Percentiles rank a stretch among this genome's conserved stretches.
Conservation (phyloP, 2,888 invertebrate genomes). For the Cheilosia pagana region DNA sequence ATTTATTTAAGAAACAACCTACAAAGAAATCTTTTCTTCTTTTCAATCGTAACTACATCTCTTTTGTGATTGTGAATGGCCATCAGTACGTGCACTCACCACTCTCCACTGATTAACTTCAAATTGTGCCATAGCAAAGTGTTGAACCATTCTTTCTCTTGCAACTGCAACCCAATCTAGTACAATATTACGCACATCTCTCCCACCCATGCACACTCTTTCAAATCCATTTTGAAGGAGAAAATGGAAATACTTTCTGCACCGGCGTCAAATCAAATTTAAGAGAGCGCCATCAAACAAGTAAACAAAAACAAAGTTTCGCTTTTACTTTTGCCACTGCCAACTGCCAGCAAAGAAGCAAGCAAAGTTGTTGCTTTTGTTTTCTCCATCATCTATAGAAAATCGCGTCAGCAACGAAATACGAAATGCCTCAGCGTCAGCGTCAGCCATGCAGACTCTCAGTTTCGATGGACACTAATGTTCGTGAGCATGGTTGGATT, state of each 20-base stretch:
- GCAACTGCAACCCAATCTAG: neutral
- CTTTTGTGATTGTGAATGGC: constrained; percentile 19
- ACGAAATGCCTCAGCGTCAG: no score
- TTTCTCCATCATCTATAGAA: constrained; percentile 14
- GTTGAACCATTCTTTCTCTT: constrained; percentile 27
- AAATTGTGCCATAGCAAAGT: neutral
- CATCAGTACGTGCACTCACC: neutral
- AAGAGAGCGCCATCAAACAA: neutral
- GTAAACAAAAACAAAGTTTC: constrained; percentile 65
- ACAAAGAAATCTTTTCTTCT: no score
- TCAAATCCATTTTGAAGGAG: neutral
- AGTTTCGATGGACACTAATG: constrained; percentile 61
- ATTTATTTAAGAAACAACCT: no score
- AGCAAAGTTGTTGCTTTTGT: constrained; percentile 55
- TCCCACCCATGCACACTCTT: neutral
- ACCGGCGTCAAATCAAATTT: neutral
- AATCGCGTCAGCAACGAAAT: constrained; percentile 10
- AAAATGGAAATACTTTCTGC: neutral
- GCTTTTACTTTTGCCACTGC: constrained; percentile 68
- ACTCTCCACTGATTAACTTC: constrained; percentile 21
- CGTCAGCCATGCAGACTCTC: constrained; percentile 47
- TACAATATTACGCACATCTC: neutral
- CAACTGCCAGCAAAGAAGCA: neutral
- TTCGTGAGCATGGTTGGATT: constrained; percentile 43
- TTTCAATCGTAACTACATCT: no score